A percentile compares a stretch with the other conserved stretches of the same genome.
Evolutionary conservation across 2,888 invertebrate species (phyloP).

Genomic region (Bedellia somnulentella): DNA sequence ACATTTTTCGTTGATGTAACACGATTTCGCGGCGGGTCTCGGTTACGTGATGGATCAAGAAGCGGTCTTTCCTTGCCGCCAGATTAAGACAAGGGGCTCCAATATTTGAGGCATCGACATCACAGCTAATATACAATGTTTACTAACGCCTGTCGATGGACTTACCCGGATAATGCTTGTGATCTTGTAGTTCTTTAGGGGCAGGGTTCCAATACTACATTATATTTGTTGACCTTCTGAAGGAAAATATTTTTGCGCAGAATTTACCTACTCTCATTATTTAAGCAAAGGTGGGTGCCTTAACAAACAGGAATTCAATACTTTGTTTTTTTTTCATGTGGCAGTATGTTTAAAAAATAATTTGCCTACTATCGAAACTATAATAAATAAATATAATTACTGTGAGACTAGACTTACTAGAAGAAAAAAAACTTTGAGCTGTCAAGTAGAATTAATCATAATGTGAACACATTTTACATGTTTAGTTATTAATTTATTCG

Average conservation of each 20-base stretch:
- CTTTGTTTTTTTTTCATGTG: background rate
- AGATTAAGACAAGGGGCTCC: slow-evolving; percentile 45
- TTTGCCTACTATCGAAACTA: no score
- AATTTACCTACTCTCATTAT: no score
- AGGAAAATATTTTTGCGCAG: no score
- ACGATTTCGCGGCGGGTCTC: slow-evolving; percentile 60
- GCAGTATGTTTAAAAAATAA: no score
- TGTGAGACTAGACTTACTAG: no score
- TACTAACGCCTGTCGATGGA: slow-evolving; percentile 33
- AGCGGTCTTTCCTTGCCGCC: slow-evolving; percentile 43
- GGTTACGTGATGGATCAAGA: slow-evolving; percentile 63
- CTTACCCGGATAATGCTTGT: slow-evolving; percentile 31
- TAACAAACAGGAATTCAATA: no score
- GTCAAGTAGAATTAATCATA: no score
- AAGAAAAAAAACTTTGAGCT: no score
- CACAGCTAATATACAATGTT: slow-evolving; percentile 51
- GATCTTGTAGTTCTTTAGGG: slow-evolving; percentile 9
- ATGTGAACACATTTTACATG: no score
- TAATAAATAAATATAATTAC: no score
- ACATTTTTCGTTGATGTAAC: slow-evolving; percentile 65
- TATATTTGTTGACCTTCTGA: slow-evolving; percentile 1
- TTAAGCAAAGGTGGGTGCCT: no score
- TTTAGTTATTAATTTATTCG: no score
- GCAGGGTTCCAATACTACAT: background rate
- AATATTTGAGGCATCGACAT: slow-evolving; percentile 53